Conservation (phyloP, 2,888 invertebrate species). For the Ectobius pallidus region DNA sequence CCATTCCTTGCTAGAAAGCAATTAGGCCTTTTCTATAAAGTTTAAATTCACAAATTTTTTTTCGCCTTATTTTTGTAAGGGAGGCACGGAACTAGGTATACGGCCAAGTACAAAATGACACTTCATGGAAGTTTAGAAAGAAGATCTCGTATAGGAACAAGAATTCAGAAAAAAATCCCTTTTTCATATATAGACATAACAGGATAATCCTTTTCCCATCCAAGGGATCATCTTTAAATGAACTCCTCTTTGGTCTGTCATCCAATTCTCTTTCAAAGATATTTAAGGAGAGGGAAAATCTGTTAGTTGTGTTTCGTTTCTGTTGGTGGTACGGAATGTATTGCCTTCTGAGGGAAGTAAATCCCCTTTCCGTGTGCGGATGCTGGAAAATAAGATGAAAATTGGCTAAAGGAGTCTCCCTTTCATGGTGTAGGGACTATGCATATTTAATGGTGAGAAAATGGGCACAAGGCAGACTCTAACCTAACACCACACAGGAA, state of each 20-base stretch:
- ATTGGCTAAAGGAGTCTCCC: neutral
- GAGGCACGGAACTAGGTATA: too few species aligned
- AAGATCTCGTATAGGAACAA: too few species aligned
- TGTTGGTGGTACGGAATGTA: neutral
- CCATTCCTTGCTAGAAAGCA: too few species aligned
- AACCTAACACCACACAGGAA: neutral
- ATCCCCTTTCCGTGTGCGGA: constrained; percentile 16
- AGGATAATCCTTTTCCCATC: neutral
- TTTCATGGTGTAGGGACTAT: constrained; percentile 6
- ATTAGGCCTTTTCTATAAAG: too few species aligned
- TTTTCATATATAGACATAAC: neutral
- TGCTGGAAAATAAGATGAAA: constrained; percentile 23
- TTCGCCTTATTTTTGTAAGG: too few species aligned
- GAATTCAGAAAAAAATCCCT: too few species aligned
- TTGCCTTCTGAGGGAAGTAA: constrained; percentile 23
- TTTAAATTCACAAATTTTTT: too few species aligned
- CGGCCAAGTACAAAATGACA: too few species aligned
- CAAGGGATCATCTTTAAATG: neutral
- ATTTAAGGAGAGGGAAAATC: neutral
- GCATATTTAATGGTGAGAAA: constrained; percentile 25
- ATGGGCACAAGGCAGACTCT: neutral
- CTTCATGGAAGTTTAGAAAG: too few species aligned
- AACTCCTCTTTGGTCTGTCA: neutral
- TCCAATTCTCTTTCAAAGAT: constrained; percentile 1
- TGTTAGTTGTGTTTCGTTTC: constrained; percentile 5